Percentiles rank a stretch among this genome's conserved stretches.
phyloP scores from a whole-genome alignment of 2,888 invertebrate species.

The Polydrusus pterygomalis region DNA sequence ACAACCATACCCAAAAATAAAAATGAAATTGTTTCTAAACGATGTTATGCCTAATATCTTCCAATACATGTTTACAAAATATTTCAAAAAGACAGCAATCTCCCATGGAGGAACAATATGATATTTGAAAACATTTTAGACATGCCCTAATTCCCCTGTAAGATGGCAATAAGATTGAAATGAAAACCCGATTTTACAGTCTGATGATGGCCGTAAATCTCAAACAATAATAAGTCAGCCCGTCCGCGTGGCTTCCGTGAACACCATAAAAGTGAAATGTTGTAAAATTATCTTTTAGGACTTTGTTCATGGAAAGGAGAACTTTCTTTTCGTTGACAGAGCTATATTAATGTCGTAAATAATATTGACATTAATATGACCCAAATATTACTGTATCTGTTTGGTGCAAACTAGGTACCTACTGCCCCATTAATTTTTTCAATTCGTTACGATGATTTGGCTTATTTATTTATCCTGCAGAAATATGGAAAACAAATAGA shows the following conservation, averaged over 20 bases:
- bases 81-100: slow-evolving; percentile 44
- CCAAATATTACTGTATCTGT: slow-evolving; percentile 23
- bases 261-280: slow-evolving; percentile 52
- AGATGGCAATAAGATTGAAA: slow-evolving; percentile 32
- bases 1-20: neutral
- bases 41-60: slow-evolving; percentile 2
- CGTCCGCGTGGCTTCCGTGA: slow-evolving; percentile 61
- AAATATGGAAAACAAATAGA: too few relatives aligned
- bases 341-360: slow-evolving; percentile 38
- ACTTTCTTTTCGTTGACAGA: slow-evolving; percentile 35
- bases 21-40: neutral
- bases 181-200: slow-evolving; percentile 52
- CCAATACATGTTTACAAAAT: slow-evolving; percentile 43
- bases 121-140: slow-evolving; percentile 53
- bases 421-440: too few relatives aligned
- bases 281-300: slow-evolving; percentile 50
- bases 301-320: slow-evolving; percentile 44
- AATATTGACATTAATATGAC: slow-evolving; percentile 25
- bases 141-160: slow-evolving; percentile 45
- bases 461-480: too few relatives aligned
- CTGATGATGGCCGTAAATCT: slow-evolving; percentile 52
- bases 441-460: too few relatives aligned
- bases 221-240: slow-evolving; percentile 50
- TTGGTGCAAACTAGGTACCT: neutral
- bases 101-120: slow-evolving; percentile 35